Conservation (phyloP, 2,113 vertebrate genomes). For the Clarias magur region DNA sequence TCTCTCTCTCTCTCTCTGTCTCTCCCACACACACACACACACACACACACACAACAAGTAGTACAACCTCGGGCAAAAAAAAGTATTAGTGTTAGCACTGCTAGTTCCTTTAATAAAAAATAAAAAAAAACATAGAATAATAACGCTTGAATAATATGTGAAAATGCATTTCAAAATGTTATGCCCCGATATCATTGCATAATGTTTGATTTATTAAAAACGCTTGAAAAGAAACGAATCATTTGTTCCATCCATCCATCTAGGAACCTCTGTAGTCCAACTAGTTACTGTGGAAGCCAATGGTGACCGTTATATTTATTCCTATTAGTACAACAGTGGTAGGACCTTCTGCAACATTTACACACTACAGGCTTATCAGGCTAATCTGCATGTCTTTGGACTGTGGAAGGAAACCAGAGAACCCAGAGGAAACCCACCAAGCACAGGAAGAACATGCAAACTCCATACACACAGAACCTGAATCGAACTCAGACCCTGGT, state of each 20-base stretch:
- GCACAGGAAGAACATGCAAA: too few relatives aligned
- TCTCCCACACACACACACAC: background rate
- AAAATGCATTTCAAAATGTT: background rate
- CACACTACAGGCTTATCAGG: too few relatives aligned
- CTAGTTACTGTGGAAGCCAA: too few relatives aligned
- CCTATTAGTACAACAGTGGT: too few relatives aligned
- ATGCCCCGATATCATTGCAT: background rate
- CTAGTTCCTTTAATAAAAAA: background rate
- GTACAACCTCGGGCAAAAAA: slow-evolving; percentile 9
- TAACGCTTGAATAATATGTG: background rate
- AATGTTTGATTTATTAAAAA: background rate
- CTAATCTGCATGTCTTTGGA: too few relatives aligned
- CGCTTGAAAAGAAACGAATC: background rate
- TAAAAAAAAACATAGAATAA: background rate
- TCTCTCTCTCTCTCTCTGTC: background rate
- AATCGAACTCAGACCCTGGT: too few relatives aligned
- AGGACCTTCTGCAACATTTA: too few relatives aligned
- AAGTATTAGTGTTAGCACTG: background rate
- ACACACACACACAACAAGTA: background rate
- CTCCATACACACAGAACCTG: too few relatives aligned
- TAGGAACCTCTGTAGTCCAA: too few relatives aligned
- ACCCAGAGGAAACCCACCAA: too few relatives aligned
- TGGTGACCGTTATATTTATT: too few relatives aligned
- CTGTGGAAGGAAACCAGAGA: too few relatives aligned
- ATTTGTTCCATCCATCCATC: background rate